phyloP scores from a whole-genome alignment of 2,113 vertebrate species.

The Podarcis muralis region DNA sequence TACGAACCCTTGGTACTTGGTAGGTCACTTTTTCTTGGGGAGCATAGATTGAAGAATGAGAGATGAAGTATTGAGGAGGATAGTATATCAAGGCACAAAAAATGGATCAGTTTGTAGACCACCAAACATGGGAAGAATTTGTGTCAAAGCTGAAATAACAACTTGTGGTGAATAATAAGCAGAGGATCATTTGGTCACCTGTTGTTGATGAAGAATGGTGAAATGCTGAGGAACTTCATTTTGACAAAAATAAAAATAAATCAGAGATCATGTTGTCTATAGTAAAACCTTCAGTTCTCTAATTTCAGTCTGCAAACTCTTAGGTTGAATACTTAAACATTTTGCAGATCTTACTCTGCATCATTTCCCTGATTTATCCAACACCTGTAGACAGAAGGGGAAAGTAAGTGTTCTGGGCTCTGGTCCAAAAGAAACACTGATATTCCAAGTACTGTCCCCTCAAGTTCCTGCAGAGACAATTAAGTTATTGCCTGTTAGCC shows the following conservation, averaged over 20 bases:
- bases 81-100: slow-evolving; percentile 35
- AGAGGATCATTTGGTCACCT: background rate
- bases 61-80: background rate
- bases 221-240: background rate
- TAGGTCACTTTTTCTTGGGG: slow-evolving; percentile 47
- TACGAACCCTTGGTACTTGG: slow-evolving; percentile 5
- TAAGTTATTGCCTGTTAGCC: background rate
- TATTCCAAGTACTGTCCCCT: background rate
- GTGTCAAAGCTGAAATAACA: slow-evolving; percentile 31
- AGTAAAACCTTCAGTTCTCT: background rate
- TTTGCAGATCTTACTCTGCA: background rate
- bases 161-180: background rate
- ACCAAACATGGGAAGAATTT: background rate
- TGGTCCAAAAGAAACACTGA: background rate
- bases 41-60: background rate
- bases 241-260: background rate
- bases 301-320: background rate
- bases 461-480: background rate
- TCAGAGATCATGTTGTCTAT: background rate
- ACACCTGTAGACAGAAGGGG: fast-evolving
- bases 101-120: slow-evolving; percentile 25
- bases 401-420: background rate
- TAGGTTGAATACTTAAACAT: background rate
- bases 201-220: background rate
- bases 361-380: background rate